These are phyloP conservation scores for Coenonympha arcania DNA, from an alignment of 2,888 invertebrate species.

Conservation along the genomic window DNA sequence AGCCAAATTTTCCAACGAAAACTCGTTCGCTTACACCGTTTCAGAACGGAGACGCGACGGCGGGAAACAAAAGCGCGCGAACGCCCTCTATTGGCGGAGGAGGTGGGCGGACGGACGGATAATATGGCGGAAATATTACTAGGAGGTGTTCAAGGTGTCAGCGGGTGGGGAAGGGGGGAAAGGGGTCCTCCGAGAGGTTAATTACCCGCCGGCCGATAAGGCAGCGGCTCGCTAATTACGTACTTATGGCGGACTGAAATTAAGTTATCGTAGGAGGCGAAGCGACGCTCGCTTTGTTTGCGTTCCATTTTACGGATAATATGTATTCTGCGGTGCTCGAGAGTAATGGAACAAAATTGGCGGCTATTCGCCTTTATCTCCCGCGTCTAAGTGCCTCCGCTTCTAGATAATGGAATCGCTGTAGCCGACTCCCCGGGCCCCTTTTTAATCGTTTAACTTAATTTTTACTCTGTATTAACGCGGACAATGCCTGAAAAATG, in stretches of 20 bases:
- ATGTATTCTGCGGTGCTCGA: constrained; percentile 60
- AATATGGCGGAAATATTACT: constrained; percentile 74
- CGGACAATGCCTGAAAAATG: constrained; percentile 10
- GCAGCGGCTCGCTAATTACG: constrained; percentile 74
- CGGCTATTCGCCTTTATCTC: constrained; percentile 67
- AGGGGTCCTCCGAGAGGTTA: constrained; percentile 61
- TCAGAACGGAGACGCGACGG: constrained; percentile 59
- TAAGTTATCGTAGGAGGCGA: constrained; percentile 72
- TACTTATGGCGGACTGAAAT: constrained; percentile 74
- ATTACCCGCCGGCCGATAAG: constrained; percentile 74
- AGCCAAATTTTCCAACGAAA: constrained; percentile 68
- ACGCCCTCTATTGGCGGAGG: constrained; percentile 67
- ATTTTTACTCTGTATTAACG: constrained; percentile 28
- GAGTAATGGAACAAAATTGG: constrained; percentile 72
- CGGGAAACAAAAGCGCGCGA: constrained; percentile 74
- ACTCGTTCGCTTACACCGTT: constrained; percentile 67
- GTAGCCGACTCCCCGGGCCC: constrained; percentile 55
- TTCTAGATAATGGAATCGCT: constrained; percentile 65
- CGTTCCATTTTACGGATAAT: constrained; percentile 72
- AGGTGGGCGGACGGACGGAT: constrained; percentile 68
- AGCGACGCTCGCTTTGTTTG: constrained; percentile 73
- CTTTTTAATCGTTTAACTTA: constrained; percentile 69
- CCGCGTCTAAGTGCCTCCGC: constrained; percentile 48
- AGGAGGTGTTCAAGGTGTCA: constrained; percentile 69
- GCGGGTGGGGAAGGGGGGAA: constrained; percentile 38